phyloP scores from a whole-genome alignment of 2,888 invertebrate species.

The Drosophila tripunctata region DNA sequence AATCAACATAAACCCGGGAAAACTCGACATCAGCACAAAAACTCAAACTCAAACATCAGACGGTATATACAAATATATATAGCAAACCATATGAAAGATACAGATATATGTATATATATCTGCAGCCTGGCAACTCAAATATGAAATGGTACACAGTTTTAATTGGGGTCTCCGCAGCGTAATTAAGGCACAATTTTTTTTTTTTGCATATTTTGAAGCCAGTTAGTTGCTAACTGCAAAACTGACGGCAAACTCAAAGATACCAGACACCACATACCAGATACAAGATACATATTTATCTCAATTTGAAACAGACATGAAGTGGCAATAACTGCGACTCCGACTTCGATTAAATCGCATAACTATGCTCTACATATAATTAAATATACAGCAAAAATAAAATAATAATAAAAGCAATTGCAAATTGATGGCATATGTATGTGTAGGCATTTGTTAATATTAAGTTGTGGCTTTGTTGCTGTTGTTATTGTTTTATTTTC shows the following conservation, averaged over 20 bases:
- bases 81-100: too few relatives aligned
- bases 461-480: not conserved
- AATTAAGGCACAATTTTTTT: constrained; percentile 52
- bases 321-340: constrained; percentile 19
- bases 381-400: constrained; percentile 32
- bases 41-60: constrained; percentile 24
- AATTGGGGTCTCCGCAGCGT: constrained; percentile 44
- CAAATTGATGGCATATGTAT: constrained; percentile 50
- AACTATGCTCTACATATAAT: constrained; percentile 22
- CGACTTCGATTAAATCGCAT: constrained; percentile 20
- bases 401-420: constrained; percentile 13
- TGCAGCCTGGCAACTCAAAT: constrained; percentile 34
- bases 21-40: constrained; percentile 29
- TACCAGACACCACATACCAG: constrained; percentile 4
- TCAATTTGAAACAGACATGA: constrained; percentile 5
- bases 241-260: not conserved
- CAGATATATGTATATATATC: not conserved
- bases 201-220: constrained; percentile 27
- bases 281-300: constrained; percentile 2
- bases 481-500: not conserved
- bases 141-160: constrained; percentile 38
- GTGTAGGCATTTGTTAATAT: constrained; percentile 46
- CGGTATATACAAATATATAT: not conserved
- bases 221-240: constrained; percentile 30
- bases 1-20: constrained; percentile 12